Evolutionary conservation across 2,888 invertebrate species (phyloP).

Genomic region (Zygogramma bicolorata): DNA sequence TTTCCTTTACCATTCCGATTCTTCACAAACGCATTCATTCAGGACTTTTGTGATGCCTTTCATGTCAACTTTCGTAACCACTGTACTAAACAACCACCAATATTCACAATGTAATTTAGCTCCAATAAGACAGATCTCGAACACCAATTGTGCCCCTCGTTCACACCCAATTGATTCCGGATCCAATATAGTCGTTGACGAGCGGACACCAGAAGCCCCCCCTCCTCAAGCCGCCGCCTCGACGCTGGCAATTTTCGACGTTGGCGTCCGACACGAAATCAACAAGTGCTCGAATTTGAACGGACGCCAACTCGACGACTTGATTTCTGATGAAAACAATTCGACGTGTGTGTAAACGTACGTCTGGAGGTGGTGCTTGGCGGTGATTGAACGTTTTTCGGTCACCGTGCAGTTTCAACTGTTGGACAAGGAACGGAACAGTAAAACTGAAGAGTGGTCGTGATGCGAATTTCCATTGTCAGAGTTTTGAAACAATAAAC

Average conservation of each 20-base stretch:
- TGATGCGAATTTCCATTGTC: no score
- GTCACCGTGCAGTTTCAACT: background rate
- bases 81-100: background rate
- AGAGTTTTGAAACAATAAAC: no score
- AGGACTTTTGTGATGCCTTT: no score
- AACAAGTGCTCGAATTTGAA: constrained; percentile 33
- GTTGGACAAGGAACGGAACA: background rate
- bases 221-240: background rate
- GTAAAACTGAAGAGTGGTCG: background rate
- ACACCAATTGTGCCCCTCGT: constrained; percentile 56
- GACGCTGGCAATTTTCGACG: background rate
- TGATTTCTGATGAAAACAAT: constrained; percentile 35
- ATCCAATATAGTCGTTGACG: constrained; percentile 57
- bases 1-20: no score
- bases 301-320: constrained; percentile 24
- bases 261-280: constrained; percentile 3
- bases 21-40: no score
- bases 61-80: background rate
- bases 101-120: background rate
- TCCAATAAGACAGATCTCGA: constrained; percentile 56
- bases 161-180: constrained; percentile 60
- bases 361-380: constrained; percentile 12
- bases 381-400: background rate
- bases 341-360: constrained; percentile 24
- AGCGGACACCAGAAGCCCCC: constrained; percentile 3